Percentiles rank a stretch among this genome's conserved stretches.
Evolutionary conservation across 2,113 vertebrate species (phyloP).

Genomic region (Oryzias curvinotus): DNA sequence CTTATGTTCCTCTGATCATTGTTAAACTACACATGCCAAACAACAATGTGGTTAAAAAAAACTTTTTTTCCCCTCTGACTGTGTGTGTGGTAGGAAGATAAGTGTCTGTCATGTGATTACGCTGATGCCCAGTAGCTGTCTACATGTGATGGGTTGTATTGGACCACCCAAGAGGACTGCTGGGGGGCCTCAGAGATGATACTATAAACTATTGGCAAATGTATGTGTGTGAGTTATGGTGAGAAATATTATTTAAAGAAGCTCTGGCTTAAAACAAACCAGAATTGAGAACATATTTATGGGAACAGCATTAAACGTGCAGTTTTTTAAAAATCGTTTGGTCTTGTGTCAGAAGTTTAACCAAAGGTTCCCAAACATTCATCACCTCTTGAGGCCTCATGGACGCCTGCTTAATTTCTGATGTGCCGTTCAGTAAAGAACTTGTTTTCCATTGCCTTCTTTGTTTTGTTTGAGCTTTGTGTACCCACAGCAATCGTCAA

Average conservation of each 20-base stretch:
- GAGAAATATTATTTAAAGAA: conserved; percentile 31
- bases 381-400: background rate
- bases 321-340: conserved; percentile 15
- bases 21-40: conserved; percentile 26
- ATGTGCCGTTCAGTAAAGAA: background rate
- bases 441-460: conserved; percentile 5
- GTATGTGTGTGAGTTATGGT: conserved; percentile 39
- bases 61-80: conserved; percentile 8
- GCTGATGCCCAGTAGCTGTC: conserved; percentile 73
- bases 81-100: conserved; percentile 64
- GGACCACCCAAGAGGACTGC: conserved; percentile 73
- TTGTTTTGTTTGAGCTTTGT: conserved; percentile 2
- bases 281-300: conserved; percentile 43
- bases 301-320: conserved; percentile 27
- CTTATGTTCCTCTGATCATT: conserved; percentile 13
- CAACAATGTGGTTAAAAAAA: conserved; percentile 27
- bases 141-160: conserved; percentile 62
- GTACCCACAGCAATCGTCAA: background rate
- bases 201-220: conserved; percentile 55
- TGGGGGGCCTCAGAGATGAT: conserved; percentile 73
- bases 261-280: conserved; percentile 39
- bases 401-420: background rate
- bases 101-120: conserved; percentile 60
- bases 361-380: conserved; percentile 1
- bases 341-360: conserved; percentile 8